These are phyloP conservation scores for Rhyacophila brunnea DNA, from an alignment of 1,140 invertebrate species.

Conservation along the genomic window DNA sequence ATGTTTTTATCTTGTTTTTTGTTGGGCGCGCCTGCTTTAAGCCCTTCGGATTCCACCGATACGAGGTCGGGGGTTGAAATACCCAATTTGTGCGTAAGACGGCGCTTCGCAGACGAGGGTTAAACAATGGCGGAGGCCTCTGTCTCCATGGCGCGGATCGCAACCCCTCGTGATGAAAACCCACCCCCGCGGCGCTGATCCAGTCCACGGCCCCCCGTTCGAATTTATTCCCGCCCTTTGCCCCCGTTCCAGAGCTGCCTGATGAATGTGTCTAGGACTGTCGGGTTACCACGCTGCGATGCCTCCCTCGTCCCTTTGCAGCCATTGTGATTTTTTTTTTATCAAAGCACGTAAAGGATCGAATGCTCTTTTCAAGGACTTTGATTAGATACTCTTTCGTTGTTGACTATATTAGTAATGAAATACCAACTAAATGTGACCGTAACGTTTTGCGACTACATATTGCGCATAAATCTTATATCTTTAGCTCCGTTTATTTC, in stretches of 20 bases:
- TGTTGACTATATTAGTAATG: no score
- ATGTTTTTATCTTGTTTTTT: no score
- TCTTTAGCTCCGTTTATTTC: no score
- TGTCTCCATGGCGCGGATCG: slow-evolving; percentile 10
- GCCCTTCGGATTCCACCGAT: slow-evolving; percentile 19
- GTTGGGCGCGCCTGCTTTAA: neutral
- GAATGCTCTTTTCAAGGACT: no score
- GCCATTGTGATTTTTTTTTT: no score
- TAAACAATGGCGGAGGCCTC: slow-evolving; percentile 25
- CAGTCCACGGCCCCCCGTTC: neutral
- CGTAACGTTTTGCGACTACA: no score
- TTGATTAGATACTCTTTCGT: no score
- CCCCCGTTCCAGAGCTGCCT: neutral
- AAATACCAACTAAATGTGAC: no score
- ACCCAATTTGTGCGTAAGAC: slow-evolving; percentile 27
- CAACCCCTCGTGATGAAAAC: slow-evolving; percentile 9
- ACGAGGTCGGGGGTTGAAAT: slow-evolving; percentile 26
- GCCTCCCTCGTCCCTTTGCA: no score
- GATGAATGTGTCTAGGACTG: slow-evolving; percentile 30
- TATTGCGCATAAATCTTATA: no score
- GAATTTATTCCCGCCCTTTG: neutral
- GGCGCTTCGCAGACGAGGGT: slow-evolving; percentile 20
- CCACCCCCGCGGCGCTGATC: neutral
- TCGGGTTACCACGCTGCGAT: no score
- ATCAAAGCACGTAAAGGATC: no score